Base-by-base conservation (phyloP, 2,113 vertebrate genomes). In the Sphaerodactylus townsendi region DNA sequence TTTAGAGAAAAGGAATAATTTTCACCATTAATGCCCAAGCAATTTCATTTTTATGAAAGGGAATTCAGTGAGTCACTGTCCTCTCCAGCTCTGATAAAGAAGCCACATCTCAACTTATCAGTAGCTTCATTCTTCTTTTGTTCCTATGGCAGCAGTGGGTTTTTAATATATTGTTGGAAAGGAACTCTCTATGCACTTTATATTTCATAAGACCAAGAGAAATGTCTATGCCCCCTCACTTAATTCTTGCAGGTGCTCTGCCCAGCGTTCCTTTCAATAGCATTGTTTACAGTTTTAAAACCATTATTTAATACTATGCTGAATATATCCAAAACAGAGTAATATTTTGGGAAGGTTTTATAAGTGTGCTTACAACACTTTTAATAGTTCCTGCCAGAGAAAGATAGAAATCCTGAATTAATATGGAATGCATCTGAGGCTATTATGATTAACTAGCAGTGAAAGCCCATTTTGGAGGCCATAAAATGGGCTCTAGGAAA, bases 61-160 rank as follows among this genome's bases (percentile, higher is more conserved):
- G 46, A 6, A 44, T 86, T 83, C 46, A 75, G 77, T 39, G 30
- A 79, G 68, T 89, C 70, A 62, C 23, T 88, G 65, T 92, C 82
- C 85, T 92, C 81, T 92, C 75, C 78, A 80, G 81, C 91, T 84
- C 89, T 93, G 87, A 93, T 93, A 91, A 71, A 15, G 33, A 84
- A 83, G 2, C 8, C 46, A 2, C 30, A 1, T 78, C 41, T 77
- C 75, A 53, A 33, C n/a, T 88, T 25, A 9, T 59, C 62, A 2
- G 53, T 78, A 41, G 62, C 68, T 37, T 4, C 10, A 50, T n/a
- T 2, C 0, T 89, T 85, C 39, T 88, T 83, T 87, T 83, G 62
- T n/a, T 81, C 30, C 83, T 91, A 77, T 73, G 84, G 56, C 2
- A 66, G 35, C 84, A 66, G 5, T 23, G 33, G 39, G 77, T 68